Base-by-base conservation (phyloP, 2,888 invertebrate species). In the Odontocerum albicorne region DNA sequence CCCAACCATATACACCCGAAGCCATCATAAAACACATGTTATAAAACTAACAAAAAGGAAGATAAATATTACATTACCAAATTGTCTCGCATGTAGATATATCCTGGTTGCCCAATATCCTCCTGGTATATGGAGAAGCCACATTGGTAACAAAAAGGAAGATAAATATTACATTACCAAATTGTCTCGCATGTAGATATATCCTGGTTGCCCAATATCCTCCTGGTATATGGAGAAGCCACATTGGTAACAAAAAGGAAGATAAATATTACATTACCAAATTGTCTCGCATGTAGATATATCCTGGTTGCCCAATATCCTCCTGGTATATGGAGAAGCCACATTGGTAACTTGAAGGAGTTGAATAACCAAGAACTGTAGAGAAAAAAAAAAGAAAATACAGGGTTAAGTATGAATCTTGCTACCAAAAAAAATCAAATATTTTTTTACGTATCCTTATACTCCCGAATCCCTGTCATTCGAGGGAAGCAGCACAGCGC, bases 81-180 rank as follows among this genome's bases (percentile, higher is more conserved):
- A 22, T 52, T 36, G 22, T 59, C 59, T 17, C 59, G 51, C 59
- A 59, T 59, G 39, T 16, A 51, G 21, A 59, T 33, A 20, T 55
- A 59, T 20, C 59, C 59, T 12, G 51, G 55, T 13, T 49, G 32
- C 1, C 43, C 39, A 2, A 59, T 59, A 19, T 59, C 59, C 22
- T 59, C 33, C 22, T 59, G 59, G 40, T 55, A 59, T 8, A 49
- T 55, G n/a, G 59, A 55, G 10, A 51, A 22, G 3, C 51, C 59
- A 15, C 51, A 55, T 10, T 52, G 59, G 40, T 55, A 55, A 32
- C 20, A 42, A 15, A 42, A 39, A 6, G 59, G 59, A 17, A n/a
- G n/a, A n/a, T n/a, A n/a, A n/a, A n/a, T n/a, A n/a, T n/a, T n/a
- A n/a, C n/a, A n/a, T 20, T 31, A 58, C 58, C 50, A 46, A 44